Evolutionary conservation across 2,888 invertebrate species (phyloP).

Genomic region (Drosophila maculinotata): DNA sequence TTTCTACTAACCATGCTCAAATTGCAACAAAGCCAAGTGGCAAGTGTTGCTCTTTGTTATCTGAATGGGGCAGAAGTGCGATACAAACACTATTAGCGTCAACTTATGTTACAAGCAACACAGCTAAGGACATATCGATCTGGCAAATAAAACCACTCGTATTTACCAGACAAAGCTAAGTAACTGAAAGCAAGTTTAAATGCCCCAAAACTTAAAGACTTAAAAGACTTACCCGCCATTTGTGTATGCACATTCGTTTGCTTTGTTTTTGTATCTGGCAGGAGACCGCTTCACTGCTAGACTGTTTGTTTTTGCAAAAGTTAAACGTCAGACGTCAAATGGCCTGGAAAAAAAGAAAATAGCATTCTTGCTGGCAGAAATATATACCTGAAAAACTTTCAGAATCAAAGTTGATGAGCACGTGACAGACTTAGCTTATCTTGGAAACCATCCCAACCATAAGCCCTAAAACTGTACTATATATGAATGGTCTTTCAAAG

Average conservation of each 20-base stretch:
- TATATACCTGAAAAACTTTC: conserved; percentile 16
- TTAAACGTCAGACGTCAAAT: conserved; percentile 15
- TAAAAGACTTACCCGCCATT: background rate
- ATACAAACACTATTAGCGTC: conserved; percentile 19
- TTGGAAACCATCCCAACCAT: background rate
- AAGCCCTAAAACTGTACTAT: background rate
- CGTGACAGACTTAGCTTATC: conserved; percentile 21
- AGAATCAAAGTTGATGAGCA: conserved; percentile 18
- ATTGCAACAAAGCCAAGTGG: background rate
- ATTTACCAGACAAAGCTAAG: conserved; percentile 3
- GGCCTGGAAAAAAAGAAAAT: conserved; percentile 9
- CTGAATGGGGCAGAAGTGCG: conserved; percentile 23
- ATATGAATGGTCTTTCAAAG: background rate
- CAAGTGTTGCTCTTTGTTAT: conserved; percentile 16
- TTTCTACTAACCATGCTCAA: background rate
- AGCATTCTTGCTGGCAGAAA: background rate
- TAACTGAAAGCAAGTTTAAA: conserved; percentile 4
- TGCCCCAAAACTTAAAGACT: background rate
- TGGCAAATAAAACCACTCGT: conserved; percentile 1
- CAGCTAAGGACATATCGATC: conserved; percentile 38
- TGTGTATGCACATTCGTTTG: background rate
- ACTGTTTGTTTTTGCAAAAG: conserved; percentile 34
- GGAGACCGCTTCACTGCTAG: conserved; percentile 2
- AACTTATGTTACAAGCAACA: conserved; percentile 13
- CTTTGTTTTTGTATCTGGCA: background rate